These are phyloP conservation scores for Apis cerana DNA, from an alignment of 1,140 invertebrate species.

Conservation along the genomic window DNA sequence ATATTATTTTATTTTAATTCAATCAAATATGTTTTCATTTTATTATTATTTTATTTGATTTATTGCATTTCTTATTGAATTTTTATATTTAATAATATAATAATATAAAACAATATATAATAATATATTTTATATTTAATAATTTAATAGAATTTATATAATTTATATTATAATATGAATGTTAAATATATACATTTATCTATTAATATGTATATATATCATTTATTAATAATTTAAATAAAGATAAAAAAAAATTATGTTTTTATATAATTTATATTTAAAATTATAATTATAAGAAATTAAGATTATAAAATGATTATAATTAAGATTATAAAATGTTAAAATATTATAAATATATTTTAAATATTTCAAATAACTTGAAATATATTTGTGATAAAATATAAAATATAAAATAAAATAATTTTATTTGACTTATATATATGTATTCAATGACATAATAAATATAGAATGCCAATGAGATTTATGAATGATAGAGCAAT, in stretches of 20 bases:
- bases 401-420: slow-evolving; percentile 5
- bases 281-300: neutral
- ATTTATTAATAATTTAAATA: neutral
- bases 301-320: no score
- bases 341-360: neutral
- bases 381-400: neutral
- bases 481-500: slow-evolving; percentile 28
- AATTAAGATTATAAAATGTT: no score
- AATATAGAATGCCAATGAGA: slow-evolving; percentile 26
- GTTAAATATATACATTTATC: no score
- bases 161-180: no score
- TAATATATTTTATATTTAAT: no score
- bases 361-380: neutral
- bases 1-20: neutral
- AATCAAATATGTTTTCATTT: neutral
- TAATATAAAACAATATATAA: no score
- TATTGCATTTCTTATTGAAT: no score
- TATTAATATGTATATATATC: neutral
- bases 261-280: neutral
- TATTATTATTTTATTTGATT: neutral
- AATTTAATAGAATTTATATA: neutral
- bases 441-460: neutral
- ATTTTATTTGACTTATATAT: neutral
- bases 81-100: neutral
- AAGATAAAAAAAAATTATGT: neutral